Evolutionary conservation across 2,888 invertebrate genomes (phyloP), one percentile per base, ranked within the genome.

Genomic region (Galerucella nymphaeae): DNA sequence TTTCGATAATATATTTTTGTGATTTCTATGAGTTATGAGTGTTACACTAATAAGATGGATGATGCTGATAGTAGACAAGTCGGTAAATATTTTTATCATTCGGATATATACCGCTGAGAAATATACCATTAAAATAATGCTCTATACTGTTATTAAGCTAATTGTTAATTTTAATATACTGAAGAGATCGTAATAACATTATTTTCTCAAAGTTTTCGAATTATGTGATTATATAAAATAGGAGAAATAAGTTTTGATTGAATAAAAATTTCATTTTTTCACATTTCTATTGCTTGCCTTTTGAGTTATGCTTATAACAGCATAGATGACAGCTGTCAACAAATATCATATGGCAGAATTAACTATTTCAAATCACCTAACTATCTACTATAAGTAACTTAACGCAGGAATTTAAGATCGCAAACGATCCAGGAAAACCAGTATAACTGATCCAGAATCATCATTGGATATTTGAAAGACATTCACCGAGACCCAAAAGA

Each of bases 1-100:
- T 79, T 65, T 59, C 20, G 67, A 74, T 71, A 67, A 74, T 74
- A 71, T 74, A 74, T 71, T 71, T 74, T 74, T 71, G 55, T 70
- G 57, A 67, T 38, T 38, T 72, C 71, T 66, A 66, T 66, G 66
- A 71, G 48, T 66, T 57, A 67, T 63, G 64, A 66, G 16, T 30
- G 8, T 48, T 48, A 8, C 30, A 14, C 57, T 57, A 67, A 59
- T 61, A 55, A 61, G 63, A 70, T 70, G 16, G 67, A 67, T 67
- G 59, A 67, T 23, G 59, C 23, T 30, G 57, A 58, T 48, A 67
- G 70, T 70, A 57, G 45, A 62, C 59, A 66, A 64, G 58, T 53
- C 57, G 64, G 61, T 57, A 63, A 68, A 41, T 61, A 69, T 69
- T 53, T 48, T 30, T 69, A 23, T 41, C 38, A 69, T 69, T 63